Base-by-base conservation (phyloP, 1,140 invertebrate species). In the Camponotus vicinus region DNA sequence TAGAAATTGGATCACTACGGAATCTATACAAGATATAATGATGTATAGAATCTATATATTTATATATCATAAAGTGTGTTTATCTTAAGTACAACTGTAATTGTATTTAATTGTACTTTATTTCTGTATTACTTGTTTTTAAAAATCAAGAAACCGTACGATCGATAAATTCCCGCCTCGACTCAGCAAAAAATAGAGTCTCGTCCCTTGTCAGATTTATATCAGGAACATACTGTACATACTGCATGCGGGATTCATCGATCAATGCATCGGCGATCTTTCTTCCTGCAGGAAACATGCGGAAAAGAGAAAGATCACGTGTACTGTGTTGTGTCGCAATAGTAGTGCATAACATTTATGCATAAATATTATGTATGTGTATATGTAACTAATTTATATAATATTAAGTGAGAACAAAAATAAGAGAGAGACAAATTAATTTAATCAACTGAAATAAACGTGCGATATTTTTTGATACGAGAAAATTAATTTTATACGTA, bases 301-400 rank as follows among this genome's bases (percentile, higher is more conserved):
- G 55, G 4, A 18, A 70, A 52, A 45, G 34, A 73, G 67, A 82
- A 55, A 49, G 79, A 6, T 37, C 42, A 52, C 55, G 71, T 85
- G 73, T 45, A 52, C 52, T 57, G n/a, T n/a, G n/a, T n/a, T n/a
- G n/a, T n/a, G 61, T 15, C 42, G n/a, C 13, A 11, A 34, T 32
- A 66, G 21, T 6, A 59, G 76, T 73, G 57, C 73, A 64, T 61
- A 79, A 64, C 67, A 37, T 88, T 87, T 55, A 42, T 55, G 18
- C 32, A 40, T 40, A 40, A 1, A 6, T 40, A 40, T 4, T 40
- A 40, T 4, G 37, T 40, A 40, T 40, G 37, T 6, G 37, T 42
- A 8, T 42, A 42, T 27, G 27, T 45, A 45, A 45, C 9, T 45
- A 13, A 15, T 49, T 49, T 15, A 49, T 15, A 4, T 49, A 52